These are phyloP conservation scores for Gymnosoma rotundatum DNA, from an alignment of 2,888 invertebrate genomes.

Conservation along the genomic window DNA sequence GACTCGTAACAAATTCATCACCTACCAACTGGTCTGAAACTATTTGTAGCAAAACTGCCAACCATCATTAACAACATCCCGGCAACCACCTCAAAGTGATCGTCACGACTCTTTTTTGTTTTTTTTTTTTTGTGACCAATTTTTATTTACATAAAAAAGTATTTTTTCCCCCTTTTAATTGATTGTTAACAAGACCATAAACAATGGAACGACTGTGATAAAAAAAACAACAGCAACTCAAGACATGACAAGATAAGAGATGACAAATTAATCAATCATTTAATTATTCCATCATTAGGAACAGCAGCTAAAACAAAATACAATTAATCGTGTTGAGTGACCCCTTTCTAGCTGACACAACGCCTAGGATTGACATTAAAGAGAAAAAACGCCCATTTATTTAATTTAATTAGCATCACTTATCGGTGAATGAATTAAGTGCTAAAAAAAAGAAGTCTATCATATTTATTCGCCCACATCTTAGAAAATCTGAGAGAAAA, in stretches of 20 bases:
- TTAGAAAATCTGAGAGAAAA: background rate
- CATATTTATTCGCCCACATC: background rate
- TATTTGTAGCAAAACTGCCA: conserved; percentile 33
- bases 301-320: background rate
- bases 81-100: conserved; percentile 26
- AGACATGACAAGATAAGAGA: conserved; percentile 9
- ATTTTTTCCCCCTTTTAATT: conserved; percentile 41
- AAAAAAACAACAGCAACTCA: conserved; percentile 17
- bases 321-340: conserved; percentile 21
- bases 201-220: conserved; percentile 3
- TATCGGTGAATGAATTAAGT: background rate
- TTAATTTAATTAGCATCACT: conserved; percentile 23
- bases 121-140: background rate
- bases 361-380: conserved; percentile 15
- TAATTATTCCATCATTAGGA: conserved; percentile 46
- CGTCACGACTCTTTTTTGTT: conserved; percentile 26
- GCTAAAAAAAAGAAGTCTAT: background rate
- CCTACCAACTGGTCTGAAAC: conserved; percentile 24
- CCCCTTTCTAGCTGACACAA: background rate
- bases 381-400: background rate
- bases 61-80: conserved; percentile 34
- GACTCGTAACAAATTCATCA: conserved; percentile 63
- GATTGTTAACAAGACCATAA: conserved; percentile 57
- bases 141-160: conserved; percentile 35
- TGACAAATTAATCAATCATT: conserved; percentile 67